These are phyloP conservation scores for Eretmodus cyanostictus DNA, from an alignment of 2,113 vertebrate species.

Conservation along the genomic window DNA sequence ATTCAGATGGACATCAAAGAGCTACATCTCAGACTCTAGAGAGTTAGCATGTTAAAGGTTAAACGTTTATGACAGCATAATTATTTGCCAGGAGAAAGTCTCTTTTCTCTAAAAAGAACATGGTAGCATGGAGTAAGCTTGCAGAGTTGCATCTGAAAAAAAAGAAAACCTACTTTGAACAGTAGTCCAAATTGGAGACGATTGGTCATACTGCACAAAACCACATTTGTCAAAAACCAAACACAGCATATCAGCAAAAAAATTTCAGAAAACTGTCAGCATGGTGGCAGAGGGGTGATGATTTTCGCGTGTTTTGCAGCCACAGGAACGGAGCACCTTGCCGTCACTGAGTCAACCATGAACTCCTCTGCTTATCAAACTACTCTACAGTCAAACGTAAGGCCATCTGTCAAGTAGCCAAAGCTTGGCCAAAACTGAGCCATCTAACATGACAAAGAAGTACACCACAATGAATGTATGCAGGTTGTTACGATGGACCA, in stretches of 20 bases:
- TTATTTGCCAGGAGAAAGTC: background rate
- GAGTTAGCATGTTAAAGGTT: background rate
- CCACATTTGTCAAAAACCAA: background rate
- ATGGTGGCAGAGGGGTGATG: background rate
- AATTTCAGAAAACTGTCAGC: background rate
- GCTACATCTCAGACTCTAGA: background rate
- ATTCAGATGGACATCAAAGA: background rate
- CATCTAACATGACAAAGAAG: background rate
- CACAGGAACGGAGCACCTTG: background rate
- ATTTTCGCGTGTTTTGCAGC: background rate
- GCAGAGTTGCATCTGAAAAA: background rate
- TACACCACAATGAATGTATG: background rate
- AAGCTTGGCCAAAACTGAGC: background rate
- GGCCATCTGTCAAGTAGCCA: background rate
- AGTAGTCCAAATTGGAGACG: background rate
- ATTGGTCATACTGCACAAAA: background rate
- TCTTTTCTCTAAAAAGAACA: background rate
- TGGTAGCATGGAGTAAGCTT: background rate
- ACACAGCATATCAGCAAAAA: background rate
- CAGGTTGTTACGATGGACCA: background rate
- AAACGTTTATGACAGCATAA: background rate
- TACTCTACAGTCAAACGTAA: background rate
- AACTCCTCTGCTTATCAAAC: background rate
- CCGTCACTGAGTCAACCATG: background rate
- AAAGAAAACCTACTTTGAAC: background rate